phyloP scores from a whole-genome alignment of 2,888 invertebrate species.

The Drosophila macrospina region DNA sequence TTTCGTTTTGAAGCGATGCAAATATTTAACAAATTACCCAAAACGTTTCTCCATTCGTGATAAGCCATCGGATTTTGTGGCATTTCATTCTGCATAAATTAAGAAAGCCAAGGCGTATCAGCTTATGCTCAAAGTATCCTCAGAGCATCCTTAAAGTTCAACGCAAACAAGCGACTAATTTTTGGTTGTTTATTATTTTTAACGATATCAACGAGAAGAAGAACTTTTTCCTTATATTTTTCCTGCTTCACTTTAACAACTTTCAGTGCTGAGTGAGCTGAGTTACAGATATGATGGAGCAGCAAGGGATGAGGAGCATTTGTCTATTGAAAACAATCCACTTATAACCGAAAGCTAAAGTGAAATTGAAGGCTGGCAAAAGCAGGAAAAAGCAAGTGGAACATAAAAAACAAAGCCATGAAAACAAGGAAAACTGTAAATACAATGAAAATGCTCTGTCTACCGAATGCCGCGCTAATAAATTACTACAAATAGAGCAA shows the following conservation, averaged over 20 bases:
- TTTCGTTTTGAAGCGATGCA: constrained; percentile 37
- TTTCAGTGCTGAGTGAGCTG: background rate
- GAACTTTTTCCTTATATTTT: background rate
- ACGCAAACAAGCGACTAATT: constrained; percentile 12
- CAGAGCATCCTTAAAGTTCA: constrained; percentile 5
- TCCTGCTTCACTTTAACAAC: background rate
- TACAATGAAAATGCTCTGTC: constrained; percentile 16
- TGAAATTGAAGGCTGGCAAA: background rate
- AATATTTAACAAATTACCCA: constrained; percentile 57
- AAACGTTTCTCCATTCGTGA: constrained; percentile 22
- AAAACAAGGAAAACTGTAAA: background rate
- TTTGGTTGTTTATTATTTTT: background rate
- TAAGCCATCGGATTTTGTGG: constrained; percentile 39
- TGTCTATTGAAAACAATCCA: constrained; percentile 17
- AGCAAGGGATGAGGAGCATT: background rate
- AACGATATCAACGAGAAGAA: constrained; percentile 2
- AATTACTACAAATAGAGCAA: constrained; percentile 28
- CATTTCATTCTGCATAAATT: constrained; percentile 58
- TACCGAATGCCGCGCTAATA: constrained; percentile 15
- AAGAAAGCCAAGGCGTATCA: constrained; percentile 12
- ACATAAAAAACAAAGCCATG: constrained; percentile 17
- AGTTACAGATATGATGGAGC: background rate
- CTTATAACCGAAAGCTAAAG: constrained; percentile 3
- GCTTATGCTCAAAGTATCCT: background rate
- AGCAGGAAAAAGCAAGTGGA: too few species aligned